Base-by-base conservation (phyloP, 2,888 invertebrate species). In the Hartigia nigra region DNA sequence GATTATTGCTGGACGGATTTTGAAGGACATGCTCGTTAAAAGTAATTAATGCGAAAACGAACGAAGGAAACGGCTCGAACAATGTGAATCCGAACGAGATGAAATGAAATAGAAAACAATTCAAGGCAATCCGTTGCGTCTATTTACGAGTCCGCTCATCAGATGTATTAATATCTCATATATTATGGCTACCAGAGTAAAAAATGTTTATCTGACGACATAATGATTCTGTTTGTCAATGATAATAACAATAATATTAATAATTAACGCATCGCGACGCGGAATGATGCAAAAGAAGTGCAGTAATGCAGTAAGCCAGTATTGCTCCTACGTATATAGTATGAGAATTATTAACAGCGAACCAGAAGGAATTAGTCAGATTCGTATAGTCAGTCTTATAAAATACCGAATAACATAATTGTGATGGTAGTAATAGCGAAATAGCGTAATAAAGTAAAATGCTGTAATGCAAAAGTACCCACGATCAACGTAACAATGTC, bases 331-430 rank as follows among this genome's bases (percentile, higher is more conserved):
- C 31, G 72, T 72, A 32, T 31, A 72, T 31, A 72, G 72, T 34
- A 34, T 9, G 14, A 31, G 72, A 72, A 31, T 34, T 14, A 72
- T 31, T 5, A 34, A n/a, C 72, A 31, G 72, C 32, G 32, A 72
- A 72, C 12, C 23, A 9, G 2, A 72, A 14, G 14, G 3, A 32
- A 72, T 72, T 31, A 76, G 12, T 76, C 32, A 76, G 55, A 78
- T 76, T 39, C 32, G 72, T 4, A 32, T 75, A 39, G 32, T 76
- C 78, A 78, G 78, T 78, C 78, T 76, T 76, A 76, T 78, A 76
- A 31, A 76, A 76, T 77, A 70, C 75, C 35, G 70, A 55, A 23
- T 55, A 23, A 55, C 2, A 34, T 34, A 34, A 34, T 34, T 34
- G 39, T 4, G 14, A 5, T 23, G 23, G 23, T 14, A 39, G 39